Base-by-base conservation (phyloP, 2,797 vertebrate genomes). In the Pristis pectinata region DNA sequence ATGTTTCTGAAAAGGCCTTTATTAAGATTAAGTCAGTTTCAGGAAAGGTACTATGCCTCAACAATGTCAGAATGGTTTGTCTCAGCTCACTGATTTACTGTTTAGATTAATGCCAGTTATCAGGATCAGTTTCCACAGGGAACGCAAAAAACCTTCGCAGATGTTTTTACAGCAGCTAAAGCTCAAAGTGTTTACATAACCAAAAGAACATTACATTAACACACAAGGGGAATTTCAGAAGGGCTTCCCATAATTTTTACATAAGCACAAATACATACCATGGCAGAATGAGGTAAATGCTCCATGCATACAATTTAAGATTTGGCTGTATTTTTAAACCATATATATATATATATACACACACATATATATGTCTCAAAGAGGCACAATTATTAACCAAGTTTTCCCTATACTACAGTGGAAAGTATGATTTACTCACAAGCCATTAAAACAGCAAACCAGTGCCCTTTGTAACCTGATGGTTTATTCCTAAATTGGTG, bases 1-100 rank as follows among this genome's bases (percentile, higher is more conserved):
- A 76, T 56, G 49, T 94, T 94, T 94, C 67, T 94, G 92, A 94
- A 94, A 94, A 94, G 44, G 92, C 67, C 92, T 94, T 94, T 94
- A 94, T 94, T 94, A 94, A 76, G 44, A 53, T 94, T 94, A 37
- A 94, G 19, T 72, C 70, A 94, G 11, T 94, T 94, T 94, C 70
- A 94, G 92, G 72, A 94, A 76, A 49, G 30, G 34, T 56, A n/a
- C 83, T 87, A 59, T 56, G 19, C 59, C n/a, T 67, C 61, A 24
- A 87, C 61, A 67, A 91, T 37, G 91, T 91, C 61, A 41, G 64
- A 41, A 91, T 91, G n/a, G 87, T 91, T 91, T 67, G 61, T 61
- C 37, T 91, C 87, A 67, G 61, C 61, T 91, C 87, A 67, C 61
- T 91, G 87, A 91, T 91, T 67, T 91, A 64, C 61, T 67, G 61